Evolutionary conservation across 2,888 invertebrate species (phyloP).

Genomic region (Apoda limacodes): DNA sequence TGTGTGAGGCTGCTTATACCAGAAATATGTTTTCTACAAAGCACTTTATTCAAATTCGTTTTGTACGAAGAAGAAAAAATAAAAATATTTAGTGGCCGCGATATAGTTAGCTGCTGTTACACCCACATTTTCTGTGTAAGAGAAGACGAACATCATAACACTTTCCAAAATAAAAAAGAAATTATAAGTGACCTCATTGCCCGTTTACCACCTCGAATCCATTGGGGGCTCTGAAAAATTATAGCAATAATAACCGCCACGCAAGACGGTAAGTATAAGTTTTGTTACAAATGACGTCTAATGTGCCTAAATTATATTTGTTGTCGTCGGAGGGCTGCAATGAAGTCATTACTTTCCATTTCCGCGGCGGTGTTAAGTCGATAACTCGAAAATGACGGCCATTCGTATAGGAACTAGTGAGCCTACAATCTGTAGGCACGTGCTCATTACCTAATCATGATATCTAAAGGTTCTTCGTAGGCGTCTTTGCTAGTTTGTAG

Average conservation of each 20-base stretch:
- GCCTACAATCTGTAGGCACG: slow-evolving; percentile 40
- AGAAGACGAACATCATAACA: too few species aligned
- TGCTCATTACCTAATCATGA: slow-evolving; percentile 52
- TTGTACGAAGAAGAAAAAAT: too few species aligned
- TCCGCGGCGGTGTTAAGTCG: slow-evolving; percentile 60
- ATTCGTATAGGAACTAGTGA: slow-evolving; percentile 51
- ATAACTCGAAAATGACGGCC: slow-evolving; percentile 67
- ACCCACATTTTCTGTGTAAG: too few species aligned
- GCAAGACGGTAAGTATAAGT: slow-evolving; percentile 29
- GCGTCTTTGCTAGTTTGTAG: not conserved
- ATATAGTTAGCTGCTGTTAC: too few species aligned
- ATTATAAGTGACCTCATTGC: too few species aligned
- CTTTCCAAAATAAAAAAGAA: too few species aligned
- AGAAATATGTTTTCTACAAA: too few species aligned
- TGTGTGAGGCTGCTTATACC: too few species aligned
- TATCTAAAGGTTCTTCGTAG: not conserved
- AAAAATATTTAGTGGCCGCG: too few species aligned
- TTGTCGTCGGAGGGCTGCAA: slow-evolving; percentile 45
- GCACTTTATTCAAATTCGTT: too few species aligned
- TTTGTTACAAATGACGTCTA: slow-evolving; percentile 52
- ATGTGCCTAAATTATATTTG: slow-evolving; percentile 58
- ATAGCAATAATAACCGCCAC: slow-evolving; percentile 24
- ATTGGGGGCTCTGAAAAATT: too few species aligned
- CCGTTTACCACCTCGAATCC: too few species aligned
- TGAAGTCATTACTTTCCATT: slow-evolving; percentile 68